Conservation (phyloP, 2,888 invertebrate genomes). For the Allophyes oxyacanthae region DNA sequence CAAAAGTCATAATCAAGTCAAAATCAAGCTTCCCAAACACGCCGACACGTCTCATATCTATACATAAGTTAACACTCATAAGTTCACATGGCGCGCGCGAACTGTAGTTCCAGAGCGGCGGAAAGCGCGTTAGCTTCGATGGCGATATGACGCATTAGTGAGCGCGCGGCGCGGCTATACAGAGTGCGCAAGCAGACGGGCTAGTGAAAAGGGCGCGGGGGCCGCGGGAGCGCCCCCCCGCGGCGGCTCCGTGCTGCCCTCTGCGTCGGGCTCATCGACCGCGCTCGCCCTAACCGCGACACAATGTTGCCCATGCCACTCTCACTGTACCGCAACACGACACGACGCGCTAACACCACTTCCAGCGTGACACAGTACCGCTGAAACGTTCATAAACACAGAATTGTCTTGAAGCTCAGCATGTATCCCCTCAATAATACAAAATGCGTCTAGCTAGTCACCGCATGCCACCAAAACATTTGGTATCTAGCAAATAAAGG, state of each 20-base stretch:
- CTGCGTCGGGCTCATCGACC: constrained; percentile 88
- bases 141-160: constrained; percentile 88
- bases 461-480: constrained; percentile 16
- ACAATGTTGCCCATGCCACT: constrained; percentile 68
- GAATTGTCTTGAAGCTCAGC: constrained; percentile 20
- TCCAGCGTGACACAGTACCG: constrained; percentile 53
- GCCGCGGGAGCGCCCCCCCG: constrained; percentile 71
- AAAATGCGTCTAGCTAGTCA: constrained; percentile 6
- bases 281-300: constrained; percentile 82
- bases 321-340: constrained; percentile 79
- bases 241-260: constrained; percentile 83
- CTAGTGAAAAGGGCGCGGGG: constrained; percentile 71
- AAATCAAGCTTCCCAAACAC: constrained; percentile 48
- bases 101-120: constrained; percentile 65
- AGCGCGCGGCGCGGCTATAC: constrained; percentile 85
- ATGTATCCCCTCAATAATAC: constrained; percentile 4
- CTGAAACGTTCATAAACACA: constrained; percentile 34
- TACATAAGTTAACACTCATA: constrained; percentile 79
- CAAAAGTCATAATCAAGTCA: constrained; percentile 51
- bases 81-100: constrained; percentile 87
- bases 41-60: constrained; percentile 51
- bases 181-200: constrained; percentile 81
- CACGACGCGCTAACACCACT: constrained; percentile 65
- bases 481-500: constrained; percentile 6
- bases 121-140: constrained; percentile 77